Base-by-base conservation (phyloP, 2,888 invertebrate genomes). In the Orthosia cruda region DNA sequence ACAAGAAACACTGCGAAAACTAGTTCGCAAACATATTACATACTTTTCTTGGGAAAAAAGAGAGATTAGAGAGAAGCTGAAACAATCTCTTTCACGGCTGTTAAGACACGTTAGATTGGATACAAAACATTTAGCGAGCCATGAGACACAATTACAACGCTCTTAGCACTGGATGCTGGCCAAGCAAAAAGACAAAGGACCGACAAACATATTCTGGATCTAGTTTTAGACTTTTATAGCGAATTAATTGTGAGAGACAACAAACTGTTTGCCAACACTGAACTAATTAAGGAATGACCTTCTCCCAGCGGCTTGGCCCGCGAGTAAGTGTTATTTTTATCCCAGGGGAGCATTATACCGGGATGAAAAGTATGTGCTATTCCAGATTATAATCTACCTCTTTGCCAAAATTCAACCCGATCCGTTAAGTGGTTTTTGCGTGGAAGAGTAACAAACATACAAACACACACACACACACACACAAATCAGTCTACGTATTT, bases 111-210 rank as follows among this genome's bases (percentile, higher is more conserved):
- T 84, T 72, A 82, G 69, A 73, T 77, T 72, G 73, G 80, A 83
- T 77, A 84, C 77, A 73, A 83, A 84, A 81, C 88, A 80, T 68
- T 88, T 88, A 84, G 80, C 83, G 71, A 74, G 79, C 88, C 83
- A 86, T 91, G 87, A 89, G 88, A 88, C 88, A 89, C 87, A 91
- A 91, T 91, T 91, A 91, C 91, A 88, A 81, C 80, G 84, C 88
- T 90, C 84, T 90, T 89, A 85, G 71, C 78, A n/a, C 88, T 91
- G 92, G 92, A 91, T 81, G 81, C 67, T 62, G 69, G 91, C 90
- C 91, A 91, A 90, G 78, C 76, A 85, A 85, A 84, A 80, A 83
- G 74, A 81, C 86, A 85, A 85, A 85, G 84, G 86, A 82, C 80
- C 47, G 49, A 58, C 80, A 74, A 80, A 80, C 66, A 74, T 73